Conservation (phyloP, 2,113 vertebrate species). For the Desmodus rotundus region DNA sequence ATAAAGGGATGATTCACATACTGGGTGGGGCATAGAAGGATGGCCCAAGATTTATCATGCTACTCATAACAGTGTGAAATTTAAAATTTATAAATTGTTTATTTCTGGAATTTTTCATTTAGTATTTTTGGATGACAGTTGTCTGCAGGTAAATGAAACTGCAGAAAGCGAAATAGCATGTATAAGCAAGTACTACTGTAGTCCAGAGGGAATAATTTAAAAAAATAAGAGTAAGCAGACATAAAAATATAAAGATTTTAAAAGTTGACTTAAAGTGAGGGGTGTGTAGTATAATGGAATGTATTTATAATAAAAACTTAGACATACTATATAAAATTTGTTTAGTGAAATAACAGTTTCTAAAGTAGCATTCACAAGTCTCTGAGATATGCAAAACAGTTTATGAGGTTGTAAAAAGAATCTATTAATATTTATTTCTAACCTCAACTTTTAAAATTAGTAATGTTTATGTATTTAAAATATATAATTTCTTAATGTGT, state of each 20-base stretch:
- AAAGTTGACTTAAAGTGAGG: not conserved
- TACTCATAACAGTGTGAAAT: not conserved
- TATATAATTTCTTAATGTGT: not conserved
- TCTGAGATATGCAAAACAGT: not conserved
- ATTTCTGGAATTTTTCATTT: not conserved
- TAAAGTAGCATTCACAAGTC: not conserved
- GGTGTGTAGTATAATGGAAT: not conserved
- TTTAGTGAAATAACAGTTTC: not conserved
- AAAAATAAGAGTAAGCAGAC: not conserved
- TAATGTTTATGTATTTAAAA: not conserved
- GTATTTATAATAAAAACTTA: not conserved
- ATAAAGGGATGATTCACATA: not conserved
- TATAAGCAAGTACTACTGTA: not conserved
- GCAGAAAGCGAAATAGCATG: not conserved
- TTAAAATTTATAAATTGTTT: not conserved
- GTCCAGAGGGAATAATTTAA: not conserved
- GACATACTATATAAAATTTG: not conserved
- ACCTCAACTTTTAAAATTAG: not conserved
- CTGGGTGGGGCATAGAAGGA: not conserved
- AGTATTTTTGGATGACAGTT: not conserved
- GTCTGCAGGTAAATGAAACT: not conserved
- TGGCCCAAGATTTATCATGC: not conserved
- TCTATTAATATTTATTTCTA: not conserved
- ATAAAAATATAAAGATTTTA: not conserved
- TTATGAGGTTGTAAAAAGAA: not conserved